Evolutionary conservation across 2,888 invertebrate genomes (phyloP), one percentile per base, ranked within the genome.

Genomic region (Erebia palarica): DNA sequence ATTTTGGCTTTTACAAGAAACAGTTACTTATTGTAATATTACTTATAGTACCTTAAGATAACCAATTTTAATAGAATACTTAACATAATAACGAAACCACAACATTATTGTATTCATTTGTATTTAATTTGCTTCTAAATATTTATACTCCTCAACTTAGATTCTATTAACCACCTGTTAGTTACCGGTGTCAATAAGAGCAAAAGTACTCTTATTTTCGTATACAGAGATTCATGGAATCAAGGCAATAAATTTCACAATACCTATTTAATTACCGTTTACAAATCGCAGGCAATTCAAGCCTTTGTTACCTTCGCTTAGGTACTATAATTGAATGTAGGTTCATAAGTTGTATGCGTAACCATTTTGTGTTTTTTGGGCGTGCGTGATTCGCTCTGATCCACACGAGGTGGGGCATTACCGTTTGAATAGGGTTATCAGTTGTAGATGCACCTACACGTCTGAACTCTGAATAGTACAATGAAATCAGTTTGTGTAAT

Each of bases 301-400:
- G 44, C 3, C 60, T 36, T 70, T 70, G 67, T 70, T 44, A 53
- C 49, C 13, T 59, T 4, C 8, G 16, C 7, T n/a, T 73, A 70
- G 49, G 55, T 61, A 10, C 42, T 59, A 59, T n/a, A 49, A 70
- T 70, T 27, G 58, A 47, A 51, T 68, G 51, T 27, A 59, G 27
- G 21, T 21, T 51, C 1, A 18, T 16, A 21, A 53, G 53, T n/a
- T 53, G 11, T 53, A 68, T 68, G 68, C 70, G 70, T 36, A 42
- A 13, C 16, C n/a, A 21, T 55, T 55, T 65, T 44, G n/a, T 51
- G 49, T 64, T 67, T 73, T 75, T 75, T 76, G 76, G 73, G 75
- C 73, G 73, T 70, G 75, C 75, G 69, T 75, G 73, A 76, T 73
- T 71, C 75, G 75, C 68, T 75, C 70, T 70, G 72, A 72, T 72